Conservation (phyloP, 2,113 vertebrate species). For the Petaurus breviceps region DNA sequence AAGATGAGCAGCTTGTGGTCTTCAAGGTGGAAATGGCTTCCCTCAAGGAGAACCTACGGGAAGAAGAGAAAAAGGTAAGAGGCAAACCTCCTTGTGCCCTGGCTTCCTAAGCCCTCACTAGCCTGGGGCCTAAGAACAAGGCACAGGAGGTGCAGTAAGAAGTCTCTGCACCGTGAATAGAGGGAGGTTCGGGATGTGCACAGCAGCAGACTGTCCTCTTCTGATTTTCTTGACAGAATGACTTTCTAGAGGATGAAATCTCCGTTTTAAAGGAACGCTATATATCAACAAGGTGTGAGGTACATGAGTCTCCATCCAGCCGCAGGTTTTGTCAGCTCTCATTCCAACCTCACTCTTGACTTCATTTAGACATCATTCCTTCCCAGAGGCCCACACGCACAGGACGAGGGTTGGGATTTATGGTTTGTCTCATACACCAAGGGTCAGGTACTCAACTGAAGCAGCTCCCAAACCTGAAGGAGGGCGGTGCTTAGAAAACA, state of each 20-base stretch:
- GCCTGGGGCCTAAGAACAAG: background rate
- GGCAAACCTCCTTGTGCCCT: background rate
- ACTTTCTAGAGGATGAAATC: constrained; percentile 61
- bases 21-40: constrained; percentile 84
- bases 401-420: background rate
- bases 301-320: background rate
- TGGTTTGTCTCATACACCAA: background rate
- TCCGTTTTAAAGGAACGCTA: constrained; percentile 68
- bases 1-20: constrained; percentile 82
- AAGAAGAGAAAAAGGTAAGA: constrained; percentile 78
- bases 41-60: constrained; percentile 81
- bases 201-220: background rate
- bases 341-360: background rate
- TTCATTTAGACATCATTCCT: background rate
- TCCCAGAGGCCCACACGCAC: background rate
- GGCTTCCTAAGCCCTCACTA: background rate
- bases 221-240: constrained; percentile 58
- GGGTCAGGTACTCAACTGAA: background rate
- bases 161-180: background rate
- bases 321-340: background rate
- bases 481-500: background rate
- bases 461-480: background rate
- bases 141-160: background rate
- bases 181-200: background rate
- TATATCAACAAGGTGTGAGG: constrained; percentile 51